These are phyloP conservation scores for Goniozus legneri DNA, from an alignment of 1,140 invertebrate genomes.

Conservation along the genomic window DNA sequence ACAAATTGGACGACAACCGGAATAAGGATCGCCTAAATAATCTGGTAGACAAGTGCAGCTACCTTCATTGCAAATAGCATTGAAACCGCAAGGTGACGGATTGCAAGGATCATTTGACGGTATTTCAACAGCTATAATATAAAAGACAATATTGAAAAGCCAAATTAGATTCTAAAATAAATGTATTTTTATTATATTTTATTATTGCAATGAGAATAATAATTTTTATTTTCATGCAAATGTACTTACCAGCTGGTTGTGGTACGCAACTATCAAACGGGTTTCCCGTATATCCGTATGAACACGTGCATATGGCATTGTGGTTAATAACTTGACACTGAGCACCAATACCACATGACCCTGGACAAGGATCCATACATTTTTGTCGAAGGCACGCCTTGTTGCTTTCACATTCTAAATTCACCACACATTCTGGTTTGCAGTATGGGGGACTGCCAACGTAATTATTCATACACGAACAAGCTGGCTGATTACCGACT, in stretches of 20 bases:
- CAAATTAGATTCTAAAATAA: too few relatives aligned
- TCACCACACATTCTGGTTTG: constrained; percentile 66
- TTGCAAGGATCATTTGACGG: constrained; percentile 52
- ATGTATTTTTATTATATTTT: constrained; percentile 26
- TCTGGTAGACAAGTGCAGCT: constrained; percentile 61
- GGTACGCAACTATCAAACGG: constrained; percentile 64
- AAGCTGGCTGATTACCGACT: constrained; percentile 44
- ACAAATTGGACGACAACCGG: constrained; percentile 66
- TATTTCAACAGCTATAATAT: not conserved
- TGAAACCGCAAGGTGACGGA: constrained; percentile 65
- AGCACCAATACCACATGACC: constrained; percentile 69
- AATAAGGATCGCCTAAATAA: constrained; percentile 65
- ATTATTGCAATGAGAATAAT: not conserved
- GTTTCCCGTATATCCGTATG: constrained; percentile 63
- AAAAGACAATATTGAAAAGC: too few relatives aligned
- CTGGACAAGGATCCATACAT: constrained; percentile 72
- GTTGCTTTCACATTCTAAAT: constrained; percentile 65
- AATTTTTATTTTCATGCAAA: not conserved
- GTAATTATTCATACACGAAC: constrained; percentile 67
- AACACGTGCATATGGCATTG: constrained; percentile 69
- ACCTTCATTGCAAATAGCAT: constrained; percentile 62
- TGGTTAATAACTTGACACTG: constrained; percentile 69
- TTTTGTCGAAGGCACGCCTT: constrained; percentile 67
- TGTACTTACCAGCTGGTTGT: constrained; percentile 27
- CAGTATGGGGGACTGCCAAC: constrained; percentile 66